Evolutionary conservation across 2,113 vertebrate genomes (phyloP).

Genomic region (Onychostoma macrolepis): DNA sequence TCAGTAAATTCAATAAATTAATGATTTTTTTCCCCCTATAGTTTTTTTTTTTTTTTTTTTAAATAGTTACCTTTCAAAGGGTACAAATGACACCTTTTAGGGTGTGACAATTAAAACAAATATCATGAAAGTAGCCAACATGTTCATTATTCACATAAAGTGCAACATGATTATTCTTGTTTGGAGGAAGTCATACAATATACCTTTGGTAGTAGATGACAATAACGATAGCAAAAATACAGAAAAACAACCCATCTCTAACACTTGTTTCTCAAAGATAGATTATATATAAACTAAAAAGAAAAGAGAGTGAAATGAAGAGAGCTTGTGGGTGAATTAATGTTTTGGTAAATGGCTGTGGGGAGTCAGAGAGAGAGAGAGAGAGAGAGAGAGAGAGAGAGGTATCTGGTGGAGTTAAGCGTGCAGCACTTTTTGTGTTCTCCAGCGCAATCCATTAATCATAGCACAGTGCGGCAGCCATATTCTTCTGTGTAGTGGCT

Average conservation of each 20-base stretch:
- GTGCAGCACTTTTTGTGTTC: slow-evolving; percentile 99
- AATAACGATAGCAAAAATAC: slow-evolving; percentile 58
- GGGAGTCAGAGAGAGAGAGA: slow-evolving; percentile 76
- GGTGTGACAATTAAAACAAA: neutral
- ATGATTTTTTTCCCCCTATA: neutral
- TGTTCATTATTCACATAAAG: neutral
- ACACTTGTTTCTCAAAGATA: neutral
- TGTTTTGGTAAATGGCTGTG: slow-evolving; percentile 94
- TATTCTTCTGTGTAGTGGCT: slow-evolving; percentile 96
- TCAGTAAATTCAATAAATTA: neutral
- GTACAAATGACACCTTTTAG: too few species aligned
- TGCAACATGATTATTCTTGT: neutral
- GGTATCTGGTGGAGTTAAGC: slow-evolving; percentile 96
- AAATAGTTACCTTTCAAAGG: neutral
- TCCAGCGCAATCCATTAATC: slow-evolving; percentile 99
- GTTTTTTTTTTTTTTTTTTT: too few species aligned
- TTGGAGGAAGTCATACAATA: neutral
- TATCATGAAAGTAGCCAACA: neutral
- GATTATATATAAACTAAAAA: neutral
- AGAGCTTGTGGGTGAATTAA: slow-evolving; percentile 82
- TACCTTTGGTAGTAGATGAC: neutral
- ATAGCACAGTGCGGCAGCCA: slow-evolving; percentile 89
- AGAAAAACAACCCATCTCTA: slow-evolving; percentile 21
- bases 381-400: slow-evolving; percentile 49
- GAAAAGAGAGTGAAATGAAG: slow-evolving; percentile 70